Evolutionary conservation across 2,113 vertebrate species (phyloP).

Genomic region (Propithecus coquereli): DNA sequence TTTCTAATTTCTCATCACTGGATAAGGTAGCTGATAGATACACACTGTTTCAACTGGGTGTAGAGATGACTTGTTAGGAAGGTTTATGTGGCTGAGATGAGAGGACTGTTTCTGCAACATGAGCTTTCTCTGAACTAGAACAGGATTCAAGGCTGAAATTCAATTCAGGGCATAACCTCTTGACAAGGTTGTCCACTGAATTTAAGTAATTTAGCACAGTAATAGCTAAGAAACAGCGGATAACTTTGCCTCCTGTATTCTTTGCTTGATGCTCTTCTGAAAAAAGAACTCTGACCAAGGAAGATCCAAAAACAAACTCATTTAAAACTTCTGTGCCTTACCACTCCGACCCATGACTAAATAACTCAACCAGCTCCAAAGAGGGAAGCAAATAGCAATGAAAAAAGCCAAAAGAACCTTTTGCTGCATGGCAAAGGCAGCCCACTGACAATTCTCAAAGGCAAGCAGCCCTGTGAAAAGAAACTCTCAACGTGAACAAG

Average conservation of each 20-base stretch:
- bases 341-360: background rate
- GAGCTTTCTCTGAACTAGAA: background rate
- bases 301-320: slow-evolving; percentile 17
- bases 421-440: background rate
- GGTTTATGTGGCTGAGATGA: background rate
- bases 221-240: background rate
- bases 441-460: background rate
- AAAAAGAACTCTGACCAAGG: background rate
- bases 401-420: slow-evolving; percentile 20
- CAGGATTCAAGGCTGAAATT: background rate
- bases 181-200: background rate
- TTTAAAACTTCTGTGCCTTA: background rate
- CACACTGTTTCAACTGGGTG: background rate
- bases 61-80: background rate
- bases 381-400: background rate
- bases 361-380: slow-evolving; percentile 22
- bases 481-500: slow-evolving; percentile 6
- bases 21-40: background rate
- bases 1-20: background rate
- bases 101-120: background rate
- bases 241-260: background rate
- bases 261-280: background rate
- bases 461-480: background rate
- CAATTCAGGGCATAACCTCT: background rate
- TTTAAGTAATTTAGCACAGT: background rate